These are phyloP conservation scores for Cephus runcator DNA, from an alignment of 2,888 invertebrate genomes.

Conservation along the genomic window DNA sequence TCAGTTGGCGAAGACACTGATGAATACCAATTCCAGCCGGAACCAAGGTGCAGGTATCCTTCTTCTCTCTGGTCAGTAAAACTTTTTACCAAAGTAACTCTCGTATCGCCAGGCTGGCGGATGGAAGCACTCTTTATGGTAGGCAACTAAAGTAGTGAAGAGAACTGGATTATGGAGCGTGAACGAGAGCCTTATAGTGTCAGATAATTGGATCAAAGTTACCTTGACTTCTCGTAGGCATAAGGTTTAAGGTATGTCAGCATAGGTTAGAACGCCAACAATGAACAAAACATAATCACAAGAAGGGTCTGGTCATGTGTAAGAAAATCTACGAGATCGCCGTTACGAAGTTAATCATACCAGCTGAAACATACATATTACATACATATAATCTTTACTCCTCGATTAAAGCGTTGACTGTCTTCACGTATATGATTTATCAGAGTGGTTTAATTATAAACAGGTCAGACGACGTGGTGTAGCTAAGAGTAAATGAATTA, in stretches of 20 bases:
- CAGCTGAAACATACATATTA: background rate
- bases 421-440: background rate
- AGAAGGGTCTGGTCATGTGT: background rate
- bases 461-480: background rate
- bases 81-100: background rate
- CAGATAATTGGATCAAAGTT: background rate
- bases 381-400: background rate
- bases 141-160: background rate
- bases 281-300: too few species aligned
- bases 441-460: background rate
- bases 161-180: background rate
- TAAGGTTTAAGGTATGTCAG: background rate
- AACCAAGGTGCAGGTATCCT: background rate
- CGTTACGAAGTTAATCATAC: background rate
- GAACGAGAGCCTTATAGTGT: background rate
- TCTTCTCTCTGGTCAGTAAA: background rate
- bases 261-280: background rate
- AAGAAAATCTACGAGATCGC: background rate
- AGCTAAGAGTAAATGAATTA: background rate
- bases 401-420: background rate
- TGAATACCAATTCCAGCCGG: background rate
- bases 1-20: background rate
- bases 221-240: background rate
- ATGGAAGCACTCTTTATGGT: background rate
- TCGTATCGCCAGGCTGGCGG: background rate